phyloP scores from a whole-genome alignment of 2,797 vertebrate species.

The Malacoraja senta region DNA sequence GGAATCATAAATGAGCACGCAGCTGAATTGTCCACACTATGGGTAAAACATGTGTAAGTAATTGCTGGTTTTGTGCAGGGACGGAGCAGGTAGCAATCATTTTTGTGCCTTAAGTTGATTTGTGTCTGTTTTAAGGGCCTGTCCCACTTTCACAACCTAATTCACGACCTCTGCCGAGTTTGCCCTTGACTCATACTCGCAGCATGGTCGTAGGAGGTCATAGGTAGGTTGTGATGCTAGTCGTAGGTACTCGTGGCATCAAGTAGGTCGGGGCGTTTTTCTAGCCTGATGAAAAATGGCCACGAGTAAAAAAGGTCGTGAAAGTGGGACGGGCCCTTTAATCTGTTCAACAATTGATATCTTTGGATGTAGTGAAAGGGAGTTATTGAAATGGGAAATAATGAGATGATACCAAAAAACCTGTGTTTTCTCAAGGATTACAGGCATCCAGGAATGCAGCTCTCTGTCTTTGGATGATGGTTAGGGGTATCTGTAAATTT shows the following conservation, averaged over 20 bases:
- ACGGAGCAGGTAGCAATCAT: neutral
- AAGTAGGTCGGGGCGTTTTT: no score
- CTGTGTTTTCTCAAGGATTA: no score
- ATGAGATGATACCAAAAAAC: neutral
- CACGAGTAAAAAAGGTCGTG: no score
- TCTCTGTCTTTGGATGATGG: no score
- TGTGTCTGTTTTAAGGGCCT: neutral
- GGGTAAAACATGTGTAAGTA: neutral
- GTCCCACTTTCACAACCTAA: no score
- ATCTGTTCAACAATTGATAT: neutral
- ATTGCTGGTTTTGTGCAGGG: neutral
- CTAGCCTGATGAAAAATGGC: no score
- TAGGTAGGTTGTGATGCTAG: no score
- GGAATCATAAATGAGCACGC: neutral
- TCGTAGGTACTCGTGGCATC: no score
- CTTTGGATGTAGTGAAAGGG: neutral
- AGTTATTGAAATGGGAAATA: neutral
- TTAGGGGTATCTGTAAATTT: neutral
- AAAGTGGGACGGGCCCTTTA: neutral
- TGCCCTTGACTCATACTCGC: no score
- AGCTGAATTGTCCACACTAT: neutral
- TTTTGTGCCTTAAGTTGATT: neutral
- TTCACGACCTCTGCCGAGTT: no score
- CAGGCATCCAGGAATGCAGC: no score
- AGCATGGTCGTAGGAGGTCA: no score